Percentiles rank a stretch among this genome's conserved stretches.
Evolutionary conservation across 1,140 invertebrate genomes (phyloP).

Genomic region (Proctacanthus coquilletti): DNA sequence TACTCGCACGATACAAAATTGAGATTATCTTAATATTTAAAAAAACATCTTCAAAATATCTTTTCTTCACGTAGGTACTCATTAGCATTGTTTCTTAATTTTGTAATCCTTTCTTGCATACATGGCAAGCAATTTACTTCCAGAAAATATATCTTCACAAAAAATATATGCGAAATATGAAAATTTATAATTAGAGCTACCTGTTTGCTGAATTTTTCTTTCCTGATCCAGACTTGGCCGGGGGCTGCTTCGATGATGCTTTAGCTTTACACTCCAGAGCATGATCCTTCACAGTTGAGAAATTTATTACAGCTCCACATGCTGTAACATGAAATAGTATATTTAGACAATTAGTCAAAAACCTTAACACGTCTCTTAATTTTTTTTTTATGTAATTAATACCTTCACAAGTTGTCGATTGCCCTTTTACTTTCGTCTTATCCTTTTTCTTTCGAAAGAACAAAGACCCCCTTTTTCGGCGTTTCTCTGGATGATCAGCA

Average conservation of each 20-base stretch:
- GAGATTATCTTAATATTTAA: too few species aligned
- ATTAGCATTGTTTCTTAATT: too few species aligned
- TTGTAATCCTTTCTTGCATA: too few species aligned
- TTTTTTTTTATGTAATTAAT: not conserved
- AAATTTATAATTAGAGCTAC: too few species aligned
- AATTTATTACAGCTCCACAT: slow-evolving; percentile 15
- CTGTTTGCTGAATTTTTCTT: slow-evolving; percentile 12
- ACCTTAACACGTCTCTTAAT: slow-evolving; percentile 8
- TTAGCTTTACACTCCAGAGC: slow-evolving; percentile 21
- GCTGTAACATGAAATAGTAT: slow-evolving; percentile 17
- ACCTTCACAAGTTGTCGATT: slow-evolving; percentile 10
- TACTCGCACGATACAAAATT: too few species aligned
- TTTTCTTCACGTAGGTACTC: too few species aligned
- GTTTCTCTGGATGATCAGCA: slow-evolving; percentile 64
- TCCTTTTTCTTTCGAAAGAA: slow-evolving; percentile 71
- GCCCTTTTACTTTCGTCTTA: slow-evolving; percentile 18
- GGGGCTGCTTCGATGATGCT: slow-evolving; percentile 5
- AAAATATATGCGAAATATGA: too few species aligned
- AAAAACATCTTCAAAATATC: too few species aligned
- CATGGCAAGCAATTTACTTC: too few species aligned
- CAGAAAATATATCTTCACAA: too few species aligned
- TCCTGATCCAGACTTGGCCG: slow-evolving; percentile 20
- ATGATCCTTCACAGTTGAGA: slow-evolving; percentile 20
- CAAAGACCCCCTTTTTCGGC: slow-evolving; percentile 69
- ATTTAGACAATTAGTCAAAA: slow-evolving; percentile 17